These are phyloP conservation scores for Glossophaga mutica DNA, from an alignment of 2,797 vertebrate species.

Conservation along the genomic window DNA sequence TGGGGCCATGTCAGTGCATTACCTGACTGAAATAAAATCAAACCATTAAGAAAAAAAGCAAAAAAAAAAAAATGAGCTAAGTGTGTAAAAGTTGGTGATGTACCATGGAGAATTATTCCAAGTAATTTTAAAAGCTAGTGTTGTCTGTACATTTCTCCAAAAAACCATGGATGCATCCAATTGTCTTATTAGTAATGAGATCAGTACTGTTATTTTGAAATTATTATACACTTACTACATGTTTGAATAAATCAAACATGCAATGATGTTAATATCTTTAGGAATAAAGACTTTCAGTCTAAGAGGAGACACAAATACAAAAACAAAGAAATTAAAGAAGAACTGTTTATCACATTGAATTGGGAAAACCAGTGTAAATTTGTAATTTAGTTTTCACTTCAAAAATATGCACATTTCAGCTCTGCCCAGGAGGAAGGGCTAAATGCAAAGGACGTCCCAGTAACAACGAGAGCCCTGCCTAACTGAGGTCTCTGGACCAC, in stretches of 20 bases:
- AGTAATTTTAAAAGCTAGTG: not conserved
- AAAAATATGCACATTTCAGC: not conserved
- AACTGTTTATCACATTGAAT: not conserved
- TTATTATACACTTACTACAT: not conserved
- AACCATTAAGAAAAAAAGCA: not conserved
- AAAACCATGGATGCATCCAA: not conserved
- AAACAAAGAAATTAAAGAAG: not conserved
- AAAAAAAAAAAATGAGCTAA: not conserved
- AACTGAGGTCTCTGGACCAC: not conserved
- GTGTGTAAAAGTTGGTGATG: not conserved
- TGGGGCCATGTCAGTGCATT: not conserved
- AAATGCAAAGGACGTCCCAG: not conserved
- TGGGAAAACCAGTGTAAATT: not conserved
- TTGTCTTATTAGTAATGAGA: not conserved
- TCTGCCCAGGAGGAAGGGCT: not conserved
- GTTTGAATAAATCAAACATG: not conserved
- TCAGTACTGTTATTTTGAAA: conserved; percentile 16
- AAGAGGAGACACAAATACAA: not conserved
- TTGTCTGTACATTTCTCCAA: not conserved
- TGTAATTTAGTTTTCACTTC: not conserved
- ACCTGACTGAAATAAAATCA: not conserved
- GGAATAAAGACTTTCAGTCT: not conserved
- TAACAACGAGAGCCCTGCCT: not conserved
- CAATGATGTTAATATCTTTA: not conserved
- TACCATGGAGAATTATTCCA: not conserved